Evolutionary conservation across 2,888 invertebrate genomes (phyloP), one percentile per base, ranked within the genome.

Genomic region (Leptinotarsa juncta): DNA sequence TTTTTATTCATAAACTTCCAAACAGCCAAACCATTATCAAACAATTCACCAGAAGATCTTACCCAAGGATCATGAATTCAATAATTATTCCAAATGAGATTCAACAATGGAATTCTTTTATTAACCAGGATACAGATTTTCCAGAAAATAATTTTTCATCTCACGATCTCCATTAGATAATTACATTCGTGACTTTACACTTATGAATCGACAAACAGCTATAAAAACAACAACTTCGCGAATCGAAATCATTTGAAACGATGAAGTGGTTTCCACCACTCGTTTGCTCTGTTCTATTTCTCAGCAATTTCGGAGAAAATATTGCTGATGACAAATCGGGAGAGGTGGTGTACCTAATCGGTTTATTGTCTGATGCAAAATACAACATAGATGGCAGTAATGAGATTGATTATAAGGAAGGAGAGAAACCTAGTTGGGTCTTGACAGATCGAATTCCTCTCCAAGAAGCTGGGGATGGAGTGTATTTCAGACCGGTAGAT

Each of bases 401-500:
- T 65, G 79, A 73, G n/a, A 81, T 81, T 16, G 75, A 77, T 32
- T 78, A 76, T 18, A 62, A 67, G 15, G 69, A 71, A 16, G 76
- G 71, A 55, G 67, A 73, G 14, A 79, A 75, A 75, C 78, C 75
- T 32, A 77, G 80, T 15, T 72, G 79, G 20, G 53, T 81, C 18
- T 68, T 84, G 69, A 67, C 76, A 7, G 74, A 80, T 62, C 83
- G 85, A 7, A 81, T 86, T 69, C 81, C 82, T 26, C 81, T 84
- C 12, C 78, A 82, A 48, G 81, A 83, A 32, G 85, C 84, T 42
- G 82, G 82, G 14, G 86, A 87, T 82, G 86, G 86, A n/a, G 82
- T 87, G 57, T 86, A 87, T 78, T 86, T 85, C 79, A 82, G 84
- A 71, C 86, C 86, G 16, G 83, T 79, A 53, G 78, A 82, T 75